Percentiles rank a stretch among this genome's conserved stretches.
These are phyloP conservation scores for Macrotis lagotis DNA, from an alignment of 2,113 vertebrate species.

Conservation along the genomic window DNA sequence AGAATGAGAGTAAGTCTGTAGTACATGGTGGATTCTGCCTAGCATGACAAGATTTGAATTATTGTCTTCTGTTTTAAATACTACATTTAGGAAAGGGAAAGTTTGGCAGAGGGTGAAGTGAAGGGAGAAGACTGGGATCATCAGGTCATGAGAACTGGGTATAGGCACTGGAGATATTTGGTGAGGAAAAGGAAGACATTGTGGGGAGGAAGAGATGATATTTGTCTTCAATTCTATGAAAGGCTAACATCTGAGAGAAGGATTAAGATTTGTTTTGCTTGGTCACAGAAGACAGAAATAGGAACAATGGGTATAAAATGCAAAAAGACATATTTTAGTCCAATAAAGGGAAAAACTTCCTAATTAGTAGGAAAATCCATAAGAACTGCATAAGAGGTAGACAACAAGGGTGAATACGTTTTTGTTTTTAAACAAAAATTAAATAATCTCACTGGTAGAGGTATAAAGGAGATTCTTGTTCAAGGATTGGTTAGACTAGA, in stretches of 20 bases:
- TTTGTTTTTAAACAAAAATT: neutral
- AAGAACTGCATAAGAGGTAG: neutral
- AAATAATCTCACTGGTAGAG: neutral
- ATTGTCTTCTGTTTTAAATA: neutral
- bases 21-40: neutral
- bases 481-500: neutral
- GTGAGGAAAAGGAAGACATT: neutral
- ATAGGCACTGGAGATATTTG: neutral
- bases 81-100: neutral
- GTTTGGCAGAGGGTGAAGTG: neutral
- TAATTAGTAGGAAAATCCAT: neutral
- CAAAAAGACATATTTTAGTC: neutral
- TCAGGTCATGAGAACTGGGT: neutral
- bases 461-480: neutral
- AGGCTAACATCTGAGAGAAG: neutral
- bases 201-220: neutral
- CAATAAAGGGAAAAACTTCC: neutral
- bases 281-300: neutral
- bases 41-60: neutral
- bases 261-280: neutral
- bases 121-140: neutral
- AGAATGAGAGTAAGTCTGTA: neutral
- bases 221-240: neutral
- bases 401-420: too few relatives aligned
- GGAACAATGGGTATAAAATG: neutral